Evolutionary conservation across 2,113 vertebrate species (phyloP).

Genomic region (Odocoileus hemionus): DNA sequence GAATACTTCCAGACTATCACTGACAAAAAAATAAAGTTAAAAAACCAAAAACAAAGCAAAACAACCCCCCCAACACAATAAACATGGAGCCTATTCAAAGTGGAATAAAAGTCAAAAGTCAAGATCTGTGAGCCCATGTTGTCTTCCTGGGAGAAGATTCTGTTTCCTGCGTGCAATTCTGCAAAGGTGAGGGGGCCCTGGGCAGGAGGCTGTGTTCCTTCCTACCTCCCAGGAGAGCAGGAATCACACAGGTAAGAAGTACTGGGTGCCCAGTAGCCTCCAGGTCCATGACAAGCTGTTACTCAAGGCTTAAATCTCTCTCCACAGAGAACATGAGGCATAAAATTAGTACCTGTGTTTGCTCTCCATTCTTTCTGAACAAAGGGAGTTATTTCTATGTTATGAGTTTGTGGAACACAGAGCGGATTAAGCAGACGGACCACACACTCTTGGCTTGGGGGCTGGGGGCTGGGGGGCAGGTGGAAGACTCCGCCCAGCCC

Average conservation of each 20-base stretch:
- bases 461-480: background rate
- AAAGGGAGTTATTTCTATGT: constrained; percentile 49
- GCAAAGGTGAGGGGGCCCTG: background rate
- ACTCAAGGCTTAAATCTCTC: constrained; percentile 39
- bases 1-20: background rate
- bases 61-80: no score
- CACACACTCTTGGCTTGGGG: constrained; percentile 59
- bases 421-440: constrained; percentile 58
- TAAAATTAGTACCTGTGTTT: constrained; percentile 60
- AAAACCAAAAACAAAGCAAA: background rate
- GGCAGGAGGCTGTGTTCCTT: background rate
- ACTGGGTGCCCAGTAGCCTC: constrained; percentile 3
- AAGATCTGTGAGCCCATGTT: background rate
- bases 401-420: constrained; percentile 44
- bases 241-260: constrained; percentile 27
- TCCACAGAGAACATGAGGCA: background rate
- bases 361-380: constrained; percentile 52
- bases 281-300: constrained; percentile 39
- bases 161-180: background rate
- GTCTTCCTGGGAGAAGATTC: background rate
- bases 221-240: background rate
- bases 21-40: background rate
- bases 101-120: background rate
- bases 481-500: background rate
- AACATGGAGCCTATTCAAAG: background rate